phyloP scores from a whole-genome alignment of 2,113 vertebrate species.

The Ia io region DNA sequence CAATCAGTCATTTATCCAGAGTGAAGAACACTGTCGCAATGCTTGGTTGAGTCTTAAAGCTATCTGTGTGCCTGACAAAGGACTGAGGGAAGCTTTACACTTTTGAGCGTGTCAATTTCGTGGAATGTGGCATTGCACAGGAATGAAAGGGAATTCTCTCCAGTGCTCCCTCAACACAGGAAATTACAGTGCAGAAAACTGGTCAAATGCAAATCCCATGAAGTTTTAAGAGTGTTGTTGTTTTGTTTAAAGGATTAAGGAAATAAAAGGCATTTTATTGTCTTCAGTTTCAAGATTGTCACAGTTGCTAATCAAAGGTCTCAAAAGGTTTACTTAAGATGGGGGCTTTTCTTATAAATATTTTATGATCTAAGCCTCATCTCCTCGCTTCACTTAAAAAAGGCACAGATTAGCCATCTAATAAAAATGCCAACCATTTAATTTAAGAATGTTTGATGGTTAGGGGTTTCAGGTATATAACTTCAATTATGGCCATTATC shows the following conservation, averaged over 20 bases:
- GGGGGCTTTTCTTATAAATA: conserved; percentile 45
- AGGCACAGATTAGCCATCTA: background rate
- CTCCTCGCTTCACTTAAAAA: conserved; percentile 23
- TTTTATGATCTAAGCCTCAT: conserved; percentile 37
- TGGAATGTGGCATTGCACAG: conserved; percentile 28
- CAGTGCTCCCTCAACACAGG: background rate
- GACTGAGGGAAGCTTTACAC: conserved; percentile 61
- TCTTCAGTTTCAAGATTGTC: conserved; percentile 46
- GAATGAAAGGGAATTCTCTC: conserved; percentile 48
- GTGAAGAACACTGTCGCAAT: conserved; percentile 50
- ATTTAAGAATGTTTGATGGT: conserved; percentile 12
- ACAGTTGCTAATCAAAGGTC: conserved; percentile 52
- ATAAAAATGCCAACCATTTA: conserved; percentile 46
- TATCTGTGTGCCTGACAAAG: conserved; percentile 65
- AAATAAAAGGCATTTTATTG: conserved; percentile 41
- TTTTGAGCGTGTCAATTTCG: conserved; percentile 49
- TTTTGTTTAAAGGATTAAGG: background rate
- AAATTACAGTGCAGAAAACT: conserved; percentile 26
- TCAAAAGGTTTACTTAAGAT: conserved; percentile 41
- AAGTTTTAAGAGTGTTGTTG: conserved; percentile 9
- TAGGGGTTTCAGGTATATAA: conserved; percentile 37
- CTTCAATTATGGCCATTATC: conserved; percentile 44
- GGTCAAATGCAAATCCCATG: conserved; percentile 5
- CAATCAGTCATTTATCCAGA: conserved; percentile 69
- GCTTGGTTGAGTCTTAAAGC: conserved; percentile 66